Conservation (phyloP, 2,113 vertebrate genomes). For the Saiga tatarica region DNA sequence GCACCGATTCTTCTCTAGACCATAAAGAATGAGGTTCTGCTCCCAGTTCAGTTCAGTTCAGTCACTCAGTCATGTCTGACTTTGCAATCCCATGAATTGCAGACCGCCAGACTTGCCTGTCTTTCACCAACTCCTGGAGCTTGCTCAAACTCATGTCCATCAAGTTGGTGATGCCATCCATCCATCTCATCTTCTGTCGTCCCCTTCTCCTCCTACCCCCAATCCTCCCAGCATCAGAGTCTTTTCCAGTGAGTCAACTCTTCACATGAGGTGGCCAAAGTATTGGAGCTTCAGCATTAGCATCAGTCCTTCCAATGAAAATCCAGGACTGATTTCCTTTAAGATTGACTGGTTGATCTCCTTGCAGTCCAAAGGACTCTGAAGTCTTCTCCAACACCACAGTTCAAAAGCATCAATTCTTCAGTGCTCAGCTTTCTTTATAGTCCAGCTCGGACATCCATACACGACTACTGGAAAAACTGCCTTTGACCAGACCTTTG, state of each 20-base stretch:
- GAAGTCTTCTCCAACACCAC: background rate
- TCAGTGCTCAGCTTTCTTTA: background rate
- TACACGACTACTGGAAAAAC: background rate
- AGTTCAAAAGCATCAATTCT: background rate
- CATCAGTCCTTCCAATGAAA: background rate
- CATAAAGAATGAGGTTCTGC: background rate
- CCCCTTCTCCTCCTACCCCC: background rate
- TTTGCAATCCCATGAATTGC: background rate
- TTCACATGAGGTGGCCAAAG: background rate
- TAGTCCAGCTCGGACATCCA: background rate
- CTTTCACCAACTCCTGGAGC: background rate
- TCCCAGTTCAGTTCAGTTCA: background rate
- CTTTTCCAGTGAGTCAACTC: fast-evolving
- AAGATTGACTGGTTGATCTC: background rate
- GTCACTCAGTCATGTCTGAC: background rate
- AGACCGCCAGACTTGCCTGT: background rate
- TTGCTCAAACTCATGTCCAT: background rate
- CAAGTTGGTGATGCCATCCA: background rate
- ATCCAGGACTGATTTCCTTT: background rate
- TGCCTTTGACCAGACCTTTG: background rate
- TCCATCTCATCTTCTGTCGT: background rate
- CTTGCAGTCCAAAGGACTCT: background rate
- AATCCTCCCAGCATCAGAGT: background rate
- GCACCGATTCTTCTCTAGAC: background rate
- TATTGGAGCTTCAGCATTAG: background rate